A percentile compares a stretch with the other conserved stretches of the same genome.
Evolutionary conservation across 2,888 invertebrate species (phyloP).

Genomic region (Flexamia atlantica): DNA sequence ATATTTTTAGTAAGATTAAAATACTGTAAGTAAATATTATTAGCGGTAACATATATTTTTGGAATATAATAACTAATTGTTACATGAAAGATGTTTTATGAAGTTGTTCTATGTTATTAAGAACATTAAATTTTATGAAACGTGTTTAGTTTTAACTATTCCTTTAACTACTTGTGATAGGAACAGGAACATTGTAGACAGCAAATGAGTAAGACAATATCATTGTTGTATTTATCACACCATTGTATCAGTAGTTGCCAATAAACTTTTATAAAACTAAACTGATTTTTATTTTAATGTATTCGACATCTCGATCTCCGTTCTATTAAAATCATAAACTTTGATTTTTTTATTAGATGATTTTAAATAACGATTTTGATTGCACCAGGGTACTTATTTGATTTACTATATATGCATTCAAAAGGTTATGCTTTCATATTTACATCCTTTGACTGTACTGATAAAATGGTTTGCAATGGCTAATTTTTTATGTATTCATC

Average conservation of each 20-base stretch:
- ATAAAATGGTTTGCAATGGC: too few species aligned
- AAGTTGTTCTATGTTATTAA: neutral
- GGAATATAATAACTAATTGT: neutral
- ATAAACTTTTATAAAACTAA: slow-evolving; percentile 21
- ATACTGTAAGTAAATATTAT: neutral
- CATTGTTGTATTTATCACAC: neutral
- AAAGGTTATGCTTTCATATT: too few species aligned
- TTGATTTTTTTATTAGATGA: too few species aligned
- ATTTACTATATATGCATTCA: too few species aligned
- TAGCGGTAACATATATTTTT: slow-evolving; percentile 2
- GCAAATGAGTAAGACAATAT: slow-evolving; percentile 4
- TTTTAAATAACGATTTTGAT: too few species aligned
- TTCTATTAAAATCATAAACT: too few species aligned
- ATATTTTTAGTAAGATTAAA: slow-evolving; percentile 3
- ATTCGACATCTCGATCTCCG: too few species aligned
- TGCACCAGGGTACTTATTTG: too few species aligned
- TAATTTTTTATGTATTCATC: too few species aligned
- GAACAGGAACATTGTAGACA: neutral
- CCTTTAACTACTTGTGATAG: neutral
- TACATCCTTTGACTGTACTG: too few species aligned
- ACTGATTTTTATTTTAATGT: neutral
- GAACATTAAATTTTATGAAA: neutral
- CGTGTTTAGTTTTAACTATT: neutral
- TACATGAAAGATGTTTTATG: neutral
- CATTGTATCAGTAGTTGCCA: neutral